Conservation (phyloP, 2,113 vertebrate species). For the Cercocebus atys region DNA sequence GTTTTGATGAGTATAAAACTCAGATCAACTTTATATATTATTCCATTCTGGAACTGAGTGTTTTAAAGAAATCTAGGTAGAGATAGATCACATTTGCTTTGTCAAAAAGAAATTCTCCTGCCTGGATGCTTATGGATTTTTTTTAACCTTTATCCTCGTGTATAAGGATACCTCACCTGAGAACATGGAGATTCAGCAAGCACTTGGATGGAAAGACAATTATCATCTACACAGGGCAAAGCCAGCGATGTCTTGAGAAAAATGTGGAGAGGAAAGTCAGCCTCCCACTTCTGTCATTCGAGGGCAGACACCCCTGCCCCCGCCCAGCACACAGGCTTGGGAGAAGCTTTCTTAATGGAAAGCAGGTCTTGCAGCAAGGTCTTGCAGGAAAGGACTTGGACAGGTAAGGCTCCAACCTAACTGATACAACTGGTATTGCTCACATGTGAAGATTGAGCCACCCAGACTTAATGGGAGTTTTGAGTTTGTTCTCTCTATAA, state of each 20-base stretch:
- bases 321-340: background rate
- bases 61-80: background rate
- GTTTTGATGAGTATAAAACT: background rate
- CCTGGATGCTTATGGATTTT: background rate
- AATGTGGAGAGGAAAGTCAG: background rate
- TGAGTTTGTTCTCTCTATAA: background rate
- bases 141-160: background rate
- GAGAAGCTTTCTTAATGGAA: background rate
- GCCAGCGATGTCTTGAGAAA: background rate
- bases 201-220: background rate
- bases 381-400: background rate
- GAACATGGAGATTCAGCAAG: background rate
- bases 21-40: background rate
- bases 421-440: rapidly evolving
- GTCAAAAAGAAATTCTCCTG: background rate
- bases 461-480: background rate
- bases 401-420: background rate
- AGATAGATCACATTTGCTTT: background rate
- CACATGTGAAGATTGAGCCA: background rate
- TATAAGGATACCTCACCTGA: background rate
- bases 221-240: background rate
- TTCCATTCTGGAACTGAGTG: background rate
- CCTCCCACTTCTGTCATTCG: background rate
- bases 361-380: background rate
- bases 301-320: background rate